phyloP scores from a whole-genome alignment of 2,113 vertebrate genomes.

The Engraulis encrasicolus region DNA sequence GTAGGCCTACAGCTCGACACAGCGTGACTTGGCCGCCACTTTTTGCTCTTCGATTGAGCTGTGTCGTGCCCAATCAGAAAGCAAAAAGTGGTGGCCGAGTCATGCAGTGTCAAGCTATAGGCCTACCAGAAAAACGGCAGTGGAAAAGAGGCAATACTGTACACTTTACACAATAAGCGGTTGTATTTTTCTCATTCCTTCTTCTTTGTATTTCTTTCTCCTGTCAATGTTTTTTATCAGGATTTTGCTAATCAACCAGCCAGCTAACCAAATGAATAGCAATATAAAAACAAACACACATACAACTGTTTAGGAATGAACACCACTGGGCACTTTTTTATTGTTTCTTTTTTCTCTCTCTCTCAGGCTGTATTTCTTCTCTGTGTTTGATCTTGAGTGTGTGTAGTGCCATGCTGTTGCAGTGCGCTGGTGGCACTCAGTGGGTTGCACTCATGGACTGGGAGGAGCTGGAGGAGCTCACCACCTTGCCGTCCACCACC shows the following conservation, averaged over 20 bases:
- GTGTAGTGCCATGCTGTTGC: background rate
- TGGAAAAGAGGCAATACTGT: too few species aligned
- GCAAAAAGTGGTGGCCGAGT: too few species aligned
- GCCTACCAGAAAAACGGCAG: too few species aligned
- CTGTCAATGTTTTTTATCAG: background rate
- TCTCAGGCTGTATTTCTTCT: background rate
- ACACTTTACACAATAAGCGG: too few species aligned
- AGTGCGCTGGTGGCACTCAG: conserved; percentile 6
- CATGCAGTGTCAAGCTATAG: too few species aligned
- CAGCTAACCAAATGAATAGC: background rate
- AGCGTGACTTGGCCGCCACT: too few species aligned
- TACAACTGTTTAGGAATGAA: background rate
- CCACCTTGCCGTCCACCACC: conserved; percentile 54
- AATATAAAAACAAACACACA: background rate
- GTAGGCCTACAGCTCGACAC: too few species aligned
- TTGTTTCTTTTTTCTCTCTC: background rate
- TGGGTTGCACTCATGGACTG: background rate
- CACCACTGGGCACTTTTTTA: conserved; percentile 11
- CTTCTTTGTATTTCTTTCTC: background rate
- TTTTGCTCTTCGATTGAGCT: too few species aligned
- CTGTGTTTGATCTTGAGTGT: background rate
- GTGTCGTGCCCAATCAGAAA: too few species aligned
- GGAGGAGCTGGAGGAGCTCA: conserved; percentile 32
- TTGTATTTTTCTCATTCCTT: background rate
- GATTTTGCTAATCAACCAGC: background rate